phyloP scores from a whole-genome alignment of 1,140 invertebrate genomes.

The Homalodisca vitripennis region DNA sequence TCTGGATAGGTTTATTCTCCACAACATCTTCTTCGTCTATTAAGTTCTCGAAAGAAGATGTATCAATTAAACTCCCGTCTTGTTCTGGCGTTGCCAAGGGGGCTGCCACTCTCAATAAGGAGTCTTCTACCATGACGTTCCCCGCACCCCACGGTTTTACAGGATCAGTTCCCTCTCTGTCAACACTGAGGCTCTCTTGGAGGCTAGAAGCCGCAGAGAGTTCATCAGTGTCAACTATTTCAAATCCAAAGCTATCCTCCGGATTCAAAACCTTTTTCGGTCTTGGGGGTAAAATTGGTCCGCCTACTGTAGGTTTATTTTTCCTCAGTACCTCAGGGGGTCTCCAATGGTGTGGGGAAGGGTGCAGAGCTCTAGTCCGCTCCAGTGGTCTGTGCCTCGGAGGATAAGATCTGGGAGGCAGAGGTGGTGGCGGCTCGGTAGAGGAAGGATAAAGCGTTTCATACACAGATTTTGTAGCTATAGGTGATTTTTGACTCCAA shows the following conservation, averaged over 20 bases:
- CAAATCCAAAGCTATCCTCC: constrained; percentile 74
- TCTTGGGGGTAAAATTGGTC: constrained; percentile 42
- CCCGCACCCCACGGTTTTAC: constrained; percentile 21
- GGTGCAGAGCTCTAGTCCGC: constrained; percentile 47
- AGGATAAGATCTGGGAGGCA: constrained; percentile 46
- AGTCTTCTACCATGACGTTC: constrained; percentile 15
- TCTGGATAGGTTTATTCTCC: constrained; percentile 28
- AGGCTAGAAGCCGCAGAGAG: constrained; percentile 40
- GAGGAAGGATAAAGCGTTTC: constrained; percentile 46
- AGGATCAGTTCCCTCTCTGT: constrained; percentile 20
- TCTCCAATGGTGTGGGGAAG: constrained; percentile 28
- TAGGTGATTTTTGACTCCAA: constrained; percentile 40
- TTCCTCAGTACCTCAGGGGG: constrained; percentile 41
- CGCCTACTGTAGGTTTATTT: constrained; percentile 39
- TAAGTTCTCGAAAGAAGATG: constrained; percentile 49
- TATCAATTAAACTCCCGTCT: constrained; percentile 51
- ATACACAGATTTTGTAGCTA: constrained; percentile 44
- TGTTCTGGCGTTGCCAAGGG: constrained; percentile 62
- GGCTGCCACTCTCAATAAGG: constrained; percentile 43
- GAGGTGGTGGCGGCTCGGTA: constrained; percentile 46
- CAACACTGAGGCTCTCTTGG: constrained; percentile 30
- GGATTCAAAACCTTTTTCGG: constrained; percentile 46
- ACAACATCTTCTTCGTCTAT: constrained; percentile 34
- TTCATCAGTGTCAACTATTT: constrained; percentile 76
- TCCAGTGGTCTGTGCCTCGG: constrained; percentile 48